A percentile compares a stretch with the other conserved stretches of the same genome.
Evolutionary conservation across 2,113 vertebrate genomes (phyloP).

Genomic region (Tragelaphus imberbis): DNA sequence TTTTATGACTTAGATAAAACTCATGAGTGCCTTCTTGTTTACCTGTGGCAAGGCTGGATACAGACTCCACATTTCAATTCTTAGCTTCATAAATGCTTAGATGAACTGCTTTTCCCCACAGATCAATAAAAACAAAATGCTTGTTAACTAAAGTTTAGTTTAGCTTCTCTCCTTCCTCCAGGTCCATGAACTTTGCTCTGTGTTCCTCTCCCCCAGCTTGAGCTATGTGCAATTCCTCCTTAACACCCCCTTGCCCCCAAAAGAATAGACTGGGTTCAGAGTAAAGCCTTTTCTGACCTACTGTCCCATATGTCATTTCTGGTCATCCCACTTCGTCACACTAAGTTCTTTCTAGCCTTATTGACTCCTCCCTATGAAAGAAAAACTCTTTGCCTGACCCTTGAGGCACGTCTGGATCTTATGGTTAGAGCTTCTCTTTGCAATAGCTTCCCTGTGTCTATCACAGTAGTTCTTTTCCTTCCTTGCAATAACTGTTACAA

Average conservation of each 20-base stretch:
- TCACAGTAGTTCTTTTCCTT: background rate
- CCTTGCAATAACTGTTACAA: background rate
- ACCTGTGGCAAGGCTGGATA: background rate
- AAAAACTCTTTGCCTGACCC: background rate
- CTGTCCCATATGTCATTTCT: background rate
- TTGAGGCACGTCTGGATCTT: background rate
- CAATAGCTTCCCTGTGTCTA: background rate
- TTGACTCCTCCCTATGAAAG: background rate
- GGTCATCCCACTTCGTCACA: background rate
- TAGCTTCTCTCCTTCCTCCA: background rate
- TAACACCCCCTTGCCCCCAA: background rate
- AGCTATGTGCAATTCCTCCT: background rate
- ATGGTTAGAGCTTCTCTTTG: background rate
- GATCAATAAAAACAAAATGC: background rate
- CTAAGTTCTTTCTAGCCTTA: background rate
- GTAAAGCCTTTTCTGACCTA: background rate
- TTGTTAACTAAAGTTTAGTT: slow-evolving; percentile 1
- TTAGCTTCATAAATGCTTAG: background rate
- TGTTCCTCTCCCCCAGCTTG: background rate
- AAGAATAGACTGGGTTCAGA: background rate
- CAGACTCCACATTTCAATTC: slow-evolving; percentile 39
- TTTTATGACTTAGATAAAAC: background rate
- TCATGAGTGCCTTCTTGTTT: background rate
- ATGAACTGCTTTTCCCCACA: background rate
- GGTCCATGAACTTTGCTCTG: background rate